Conservation (phyloP, 2,888 invertebrate genomes). For the Carterocephalus palaemon region DNA sequence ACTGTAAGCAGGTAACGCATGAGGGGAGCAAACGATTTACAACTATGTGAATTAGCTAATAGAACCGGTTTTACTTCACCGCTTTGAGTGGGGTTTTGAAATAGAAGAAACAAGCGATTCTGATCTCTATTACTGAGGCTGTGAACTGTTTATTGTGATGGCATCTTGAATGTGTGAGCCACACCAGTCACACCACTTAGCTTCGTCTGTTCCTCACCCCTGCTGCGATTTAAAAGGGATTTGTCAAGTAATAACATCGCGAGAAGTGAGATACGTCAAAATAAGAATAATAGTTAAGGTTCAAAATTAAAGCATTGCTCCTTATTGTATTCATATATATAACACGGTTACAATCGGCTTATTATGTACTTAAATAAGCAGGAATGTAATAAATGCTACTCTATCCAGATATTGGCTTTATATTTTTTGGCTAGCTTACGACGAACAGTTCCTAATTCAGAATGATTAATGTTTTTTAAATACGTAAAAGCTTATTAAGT, state of each 20-base stretch:
- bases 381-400: too few relatives aligned
- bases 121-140: slow-evolving; percentile 44
- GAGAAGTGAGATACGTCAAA: slow-evolving; percentile 32
- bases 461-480: too few relatives aligned
- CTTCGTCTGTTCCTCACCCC: slow-evolving; percentile 53
- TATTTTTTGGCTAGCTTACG: too few relatives aligned
- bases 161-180: slow-evolving; percentile 30
- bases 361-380: neutral
- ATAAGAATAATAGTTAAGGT: slow-evolving; percentile 27
- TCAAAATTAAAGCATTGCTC: neutral
- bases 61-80: slow-evolving; percentile 61
- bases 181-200: slow-evolving; percentile 47
- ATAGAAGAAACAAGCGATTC: slow-evolving; percentile 44
- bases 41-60: slow-evolving; percentile 54
- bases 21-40: slow-evolving; percentile 54
- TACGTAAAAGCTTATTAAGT: too few relatives aligned
- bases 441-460: too few relatives aligned
- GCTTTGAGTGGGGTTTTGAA: slow-evolving; percentile 43
- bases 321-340: slow-evolving; percentile 6
- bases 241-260: slow-evolving; percentile 42
- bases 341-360: neutral
- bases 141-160: slow-evolving; percentile 30
- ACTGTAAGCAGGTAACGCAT: slow-evolving; percentile 65
- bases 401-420: too few relatives aligned
- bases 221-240: slow-evolving; percentile 66